A percentile compares a stretch with the other conserved stretches of the same genome.
phyloP scores from a whole-genome alignment of 2,113 vertebrate species.

The Megaleporinus macrocephalus region DNA sequence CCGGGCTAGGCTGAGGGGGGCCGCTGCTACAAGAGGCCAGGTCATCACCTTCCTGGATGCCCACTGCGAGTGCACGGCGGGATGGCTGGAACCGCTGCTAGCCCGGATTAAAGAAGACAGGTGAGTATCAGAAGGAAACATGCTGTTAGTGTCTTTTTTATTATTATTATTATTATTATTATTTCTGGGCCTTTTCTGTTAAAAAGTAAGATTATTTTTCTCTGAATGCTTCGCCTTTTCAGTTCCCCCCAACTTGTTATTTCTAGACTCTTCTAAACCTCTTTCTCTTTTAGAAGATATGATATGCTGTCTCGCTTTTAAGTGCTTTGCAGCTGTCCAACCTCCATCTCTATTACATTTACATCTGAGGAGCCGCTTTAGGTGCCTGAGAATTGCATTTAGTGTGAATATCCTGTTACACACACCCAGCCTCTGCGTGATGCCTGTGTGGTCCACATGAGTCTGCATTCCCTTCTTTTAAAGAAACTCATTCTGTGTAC shows the following conservation, averaged over 20 bases:
- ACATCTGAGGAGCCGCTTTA: constrained; percentile 17
- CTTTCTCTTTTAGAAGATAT: constrained; percentile 22
- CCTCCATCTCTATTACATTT: constrained; percentile 26
- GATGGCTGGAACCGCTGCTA: constrained; percentile 95
- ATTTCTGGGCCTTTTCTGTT: neutral
- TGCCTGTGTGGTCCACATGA: neutral
- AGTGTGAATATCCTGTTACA: constrained; percentile 32
- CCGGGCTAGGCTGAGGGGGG: constrained; percentile 90
- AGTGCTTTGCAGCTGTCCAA: constrained; percentile 19
- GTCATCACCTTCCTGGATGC: constrained; percentile 97
- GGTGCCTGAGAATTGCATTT: constrained; percentile 42
- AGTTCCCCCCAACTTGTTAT: neutral
- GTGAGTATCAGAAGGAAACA: no score
- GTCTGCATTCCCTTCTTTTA: neutral
- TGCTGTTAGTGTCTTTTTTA: no score
- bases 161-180: no score
- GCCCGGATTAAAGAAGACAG: constrained; percentile 89
- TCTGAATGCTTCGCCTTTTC: no score
- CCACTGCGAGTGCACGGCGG: constrained; percentile 93
- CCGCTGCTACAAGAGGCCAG: constrained; percentile 87
- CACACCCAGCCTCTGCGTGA: neutral
- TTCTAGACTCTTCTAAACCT: constrained; percentile 11
- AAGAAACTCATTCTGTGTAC: neutral
- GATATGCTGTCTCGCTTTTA: constrained; percentile 25
- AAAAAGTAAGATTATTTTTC: no score